These are phyloP conservation scores for Cybosia mesomella DNA, from an alignment of 2,888 invertebrate species.

Conservation along the genomic window DNA sequence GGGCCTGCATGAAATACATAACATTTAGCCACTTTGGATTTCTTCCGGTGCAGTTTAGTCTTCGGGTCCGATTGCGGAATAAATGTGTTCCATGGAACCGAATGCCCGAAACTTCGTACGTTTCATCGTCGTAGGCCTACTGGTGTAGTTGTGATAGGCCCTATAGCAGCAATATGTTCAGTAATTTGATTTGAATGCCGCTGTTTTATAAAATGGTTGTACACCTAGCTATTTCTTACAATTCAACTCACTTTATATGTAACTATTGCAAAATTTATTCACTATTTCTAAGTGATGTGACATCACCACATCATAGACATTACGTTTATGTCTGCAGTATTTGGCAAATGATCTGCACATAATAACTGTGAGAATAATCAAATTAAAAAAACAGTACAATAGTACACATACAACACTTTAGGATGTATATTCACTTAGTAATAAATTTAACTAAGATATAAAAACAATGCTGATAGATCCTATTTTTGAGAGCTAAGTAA, in stretches of 20 bases:
- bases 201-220: neutral
- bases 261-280: neutral
- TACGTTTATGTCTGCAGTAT: neutral
- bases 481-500: conserved; percentile 27
- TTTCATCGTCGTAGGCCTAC: too few species aligned
- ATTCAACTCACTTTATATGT: neutral
- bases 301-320: neutral
- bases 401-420: conserved; percentile 3
- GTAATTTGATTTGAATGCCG: neutral
- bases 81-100: too few species aligned
- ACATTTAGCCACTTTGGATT: too few species aligned
- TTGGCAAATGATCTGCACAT: neutral
- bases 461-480: conserved; percentile 27
- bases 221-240: neutral
- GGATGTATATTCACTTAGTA: conserved; percentile 11
- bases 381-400: conserved; percentile 2
- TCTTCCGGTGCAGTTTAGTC: too few species aligned
- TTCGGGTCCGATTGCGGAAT: too few species aligned
- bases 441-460: conserved; percentile 35
- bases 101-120: too few species aligned
- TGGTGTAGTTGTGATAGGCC: neutral
- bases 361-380: neutral
- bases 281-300: neutral
- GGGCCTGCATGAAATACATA: too few species aligned
- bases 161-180: neutral